These are phyloP conservation scores for Drosophila ironensis DNA, from an alignment of 1,140 invertebrate species.

Conservation along the genomic window DNA sequence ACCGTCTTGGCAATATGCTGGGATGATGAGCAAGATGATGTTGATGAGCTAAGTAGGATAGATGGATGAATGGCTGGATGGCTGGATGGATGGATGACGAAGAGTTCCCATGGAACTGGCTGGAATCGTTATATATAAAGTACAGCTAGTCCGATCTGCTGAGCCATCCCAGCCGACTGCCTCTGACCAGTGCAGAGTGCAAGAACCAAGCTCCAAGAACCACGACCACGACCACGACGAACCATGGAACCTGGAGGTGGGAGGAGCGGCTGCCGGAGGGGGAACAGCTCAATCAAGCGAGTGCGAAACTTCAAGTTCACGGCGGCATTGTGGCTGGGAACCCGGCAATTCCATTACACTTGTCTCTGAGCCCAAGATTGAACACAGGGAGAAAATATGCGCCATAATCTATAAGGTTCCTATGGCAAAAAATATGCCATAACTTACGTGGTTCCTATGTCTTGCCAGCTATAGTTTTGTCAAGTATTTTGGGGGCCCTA, in stretches of 20 bases:
- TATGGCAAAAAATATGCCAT: too few relatives aligned
- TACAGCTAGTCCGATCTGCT: slow-evolving; percentile 71
- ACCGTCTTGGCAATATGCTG: slow-evolving; percentile 18
- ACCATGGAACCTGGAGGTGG: too few relatives aligned
- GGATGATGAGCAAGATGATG: slow-evolving; percentile 32
- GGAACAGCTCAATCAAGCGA: slow-evolving; percentile 77
- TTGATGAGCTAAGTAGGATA: neutral
- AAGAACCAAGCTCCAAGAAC: too few relatives aligned
- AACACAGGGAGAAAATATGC: neutral
- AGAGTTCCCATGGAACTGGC: slow-evolving; percentile 47
- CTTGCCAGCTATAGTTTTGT: too few relatives aligned
- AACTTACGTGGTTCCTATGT: too few relatives aligned
- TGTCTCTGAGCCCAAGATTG: slow-evolving; percentile 5
- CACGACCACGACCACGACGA: too few relatives aligned
- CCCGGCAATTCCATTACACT: slow-evolving; percentile 59
- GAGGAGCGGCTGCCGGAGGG: too few relatives aligned
- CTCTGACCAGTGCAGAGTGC: slow-evolving; percentile 14
- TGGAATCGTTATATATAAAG: slow-evolving; percentile 57
- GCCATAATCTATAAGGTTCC: too few relatives aligned
- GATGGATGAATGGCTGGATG: neutral
- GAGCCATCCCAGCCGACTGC: slow-evolving; percentile 41
- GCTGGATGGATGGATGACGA: neutral
- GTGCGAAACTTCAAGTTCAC: slow-evolving; percentile 41
- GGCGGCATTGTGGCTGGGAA: slow-evolving; percentile 45
- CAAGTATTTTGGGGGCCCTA: too few relatives aligned